Evolutionary conservation across 2,888 invertebrate genomes (phyloP).

Genomic region (Rotaria sp.): DNA sequence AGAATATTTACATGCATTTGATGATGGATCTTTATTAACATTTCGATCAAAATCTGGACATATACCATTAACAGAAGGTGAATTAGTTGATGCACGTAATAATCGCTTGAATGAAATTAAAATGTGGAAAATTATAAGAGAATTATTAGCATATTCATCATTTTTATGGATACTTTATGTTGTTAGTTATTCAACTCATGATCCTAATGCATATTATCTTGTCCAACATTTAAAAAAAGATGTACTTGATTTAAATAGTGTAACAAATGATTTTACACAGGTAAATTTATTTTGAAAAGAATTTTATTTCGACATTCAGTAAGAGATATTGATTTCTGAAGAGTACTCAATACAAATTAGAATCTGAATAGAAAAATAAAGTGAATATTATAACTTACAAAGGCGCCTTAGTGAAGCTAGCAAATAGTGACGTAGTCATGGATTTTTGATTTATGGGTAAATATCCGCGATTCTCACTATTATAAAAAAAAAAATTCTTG

Average conservation of each 20-base stretch:
- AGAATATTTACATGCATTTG: background rate
- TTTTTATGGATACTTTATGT: slow-evolving; percentile 57
- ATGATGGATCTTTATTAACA: background rate
- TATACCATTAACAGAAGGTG: slow-evolving; percentile 48
- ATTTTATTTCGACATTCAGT: no score
- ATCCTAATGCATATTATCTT: slow-evolving; percentile 53
- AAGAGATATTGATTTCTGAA: no score
- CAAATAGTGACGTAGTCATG: no score
- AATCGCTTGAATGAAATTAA: slow-evolving; percentile 56
- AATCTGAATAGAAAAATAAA: no score
- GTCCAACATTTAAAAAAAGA: slow-evolving; percentile 51
- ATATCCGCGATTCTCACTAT: no score
- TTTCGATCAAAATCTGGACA: slow-evolving; percentile 3
- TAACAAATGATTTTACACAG: background rate
- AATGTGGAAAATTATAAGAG: slow-evolving; percentile 56
- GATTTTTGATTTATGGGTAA: no score
- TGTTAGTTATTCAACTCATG: slow-evolving; percentile 55
- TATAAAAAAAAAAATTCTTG: no score
- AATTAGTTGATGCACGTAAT: slow-evolving; percentile 50
- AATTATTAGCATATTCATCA: slow-evolving; percentile 56
- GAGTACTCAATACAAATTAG: no score
- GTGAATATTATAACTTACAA: no score
- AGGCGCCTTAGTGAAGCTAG: no score
- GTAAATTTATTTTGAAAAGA: background rate
- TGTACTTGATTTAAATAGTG: slow-evolving; percentile 38